phyloP scores from a whole-genome alignment of 2,113 vertebrate genomes.

The Dromaius novaehollandiae region DNA sequence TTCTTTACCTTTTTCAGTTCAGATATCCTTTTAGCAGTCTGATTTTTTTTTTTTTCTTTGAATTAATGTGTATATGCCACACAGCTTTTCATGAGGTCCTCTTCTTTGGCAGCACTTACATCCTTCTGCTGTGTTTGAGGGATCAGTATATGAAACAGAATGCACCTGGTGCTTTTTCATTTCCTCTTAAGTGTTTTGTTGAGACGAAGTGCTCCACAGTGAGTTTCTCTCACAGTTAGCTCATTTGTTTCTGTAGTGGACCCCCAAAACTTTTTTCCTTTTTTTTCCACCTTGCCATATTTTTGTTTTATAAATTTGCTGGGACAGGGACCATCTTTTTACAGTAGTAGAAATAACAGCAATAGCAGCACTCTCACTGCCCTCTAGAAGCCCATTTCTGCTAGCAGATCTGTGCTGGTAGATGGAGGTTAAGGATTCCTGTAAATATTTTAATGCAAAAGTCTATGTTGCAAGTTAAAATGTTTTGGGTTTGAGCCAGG shows the following conservation, averaged over 20 bases:
- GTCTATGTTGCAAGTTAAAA: background rate
- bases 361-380: fast-evolving
- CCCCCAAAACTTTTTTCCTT: background rate
- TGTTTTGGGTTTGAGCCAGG: background rate
- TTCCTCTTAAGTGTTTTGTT: background rate
- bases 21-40: background rate
- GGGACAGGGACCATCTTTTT: background rate
- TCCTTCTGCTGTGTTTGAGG: background rate
- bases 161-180: background rate
- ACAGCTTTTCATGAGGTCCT: background rate
- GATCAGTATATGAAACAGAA: background rate
- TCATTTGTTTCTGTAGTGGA: background rate
- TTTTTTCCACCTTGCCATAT: background rate
- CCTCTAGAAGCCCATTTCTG: background rate
- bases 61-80: background rate
- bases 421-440: background rate
- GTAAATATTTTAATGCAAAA: background rate
- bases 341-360: background rate
- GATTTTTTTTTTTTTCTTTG: background rate
- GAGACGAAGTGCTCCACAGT: background rate
- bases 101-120: background rate
- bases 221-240: background rate
- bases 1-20: background rate
- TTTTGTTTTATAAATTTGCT: background rate
- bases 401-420: background rate